Evolutionary conservation across 2,797 vertebrate species (phyloP), one percentile per base, ranked within the genome.

Genomic region (Acropternis orthonyx): DNA sequence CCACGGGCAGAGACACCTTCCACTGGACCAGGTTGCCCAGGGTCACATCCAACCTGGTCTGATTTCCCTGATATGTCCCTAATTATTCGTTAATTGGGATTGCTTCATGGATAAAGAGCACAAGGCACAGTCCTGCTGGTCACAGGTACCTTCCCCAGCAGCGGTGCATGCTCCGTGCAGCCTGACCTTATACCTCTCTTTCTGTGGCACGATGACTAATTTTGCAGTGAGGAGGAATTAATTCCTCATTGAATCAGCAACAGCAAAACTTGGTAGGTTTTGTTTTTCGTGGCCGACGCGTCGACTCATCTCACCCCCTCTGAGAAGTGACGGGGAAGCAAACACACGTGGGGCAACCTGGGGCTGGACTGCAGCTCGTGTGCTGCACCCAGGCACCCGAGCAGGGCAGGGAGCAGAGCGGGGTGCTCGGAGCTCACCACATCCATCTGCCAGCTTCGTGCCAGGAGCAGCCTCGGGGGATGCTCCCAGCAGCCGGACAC

Each of bases 241-340:
- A 95, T 92, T 93, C 95, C 87, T 95, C 84, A 85, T 77, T 88
- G 85, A 94, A 96, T 91, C 95, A 96, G 54, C 91, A 48, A 2
- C 88, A 93, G 89, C 72, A 77, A 30, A 81, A 59, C 73, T 74
- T n/a, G 1, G 17, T 74, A 71, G 75, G 84, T 96, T 96, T 92
- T 92, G 92, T 71, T 96, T 97, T 85, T 83, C 68, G 12, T 16
- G 69, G 90, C 56, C 0, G 0, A 28, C 3, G 3, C 6, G 0
- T 77, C 68, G 1, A 85, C 78, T 96, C 92, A 85, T 95, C 78
- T 96, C 68, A 0, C 37, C 43, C 58, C 86, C 90, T 91, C 93
- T 89, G 88, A 91, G 92, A 95, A 95, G 81, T 91, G 91, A 91
- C 5, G 19, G 77, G 9, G 14, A 43, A 74, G 75, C 84, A 24